Conservation (phyloP, 2,113 vertebrate species). For the Siphamia tubifer region DNA sequence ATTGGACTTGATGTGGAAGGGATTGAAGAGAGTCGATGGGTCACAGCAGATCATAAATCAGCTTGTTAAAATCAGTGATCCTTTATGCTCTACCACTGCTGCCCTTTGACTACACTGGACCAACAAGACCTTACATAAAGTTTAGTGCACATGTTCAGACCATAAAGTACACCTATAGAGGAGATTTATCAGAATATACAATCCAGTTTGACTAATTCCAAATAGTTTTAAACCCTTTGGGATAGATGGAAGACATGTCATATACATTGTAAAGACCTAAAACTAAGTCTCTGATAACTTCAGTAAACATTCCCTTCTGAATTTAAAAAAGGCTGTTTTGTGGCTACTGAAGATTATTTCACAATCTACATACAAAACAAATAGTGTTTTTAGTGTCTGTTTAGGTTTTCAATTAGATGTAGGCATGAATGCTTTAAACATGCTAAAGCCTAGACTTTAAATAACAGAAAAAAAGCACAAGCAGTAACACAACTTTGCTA, state of each 20-base stretch:
- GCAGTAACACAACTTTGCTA: neutral
- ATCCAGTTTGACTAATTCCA: too few relatives aligned
- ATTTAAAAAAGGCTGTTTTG: too few relatives aligned
- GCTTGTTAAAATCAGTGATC: constrained; percentile 44
- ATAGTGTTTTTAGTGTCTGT: too few relatives aligned
- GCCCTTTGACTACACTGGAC: constrained; percentile 26
- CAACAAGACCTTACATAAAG: neutral
- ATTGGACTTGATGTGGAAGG: constrained; percentile 27
- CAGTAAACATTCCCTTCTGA: neutral
- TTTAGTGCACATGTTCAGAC: neutral
- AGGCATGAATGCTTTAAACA: neutral
- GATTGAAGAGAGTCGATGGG: constrained; percentile 46
- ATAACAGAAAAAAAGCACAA: neutral
- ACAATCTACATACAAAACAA: too few relatives aligned
- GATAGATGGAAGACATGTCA: neutral
- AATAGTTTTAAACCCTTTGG: neutral
- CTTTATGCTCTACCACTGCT: constrained; percentile 24
- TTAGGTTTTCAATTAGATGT: too few relatives aligned
- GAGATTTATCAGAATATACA: neutral
- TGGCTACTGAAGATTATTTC: too few relatives aligned
- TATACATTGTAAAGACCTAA: too few relatives aligned
- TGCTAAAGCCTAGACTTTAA: neutral
- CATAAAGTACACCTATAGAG: neutral
- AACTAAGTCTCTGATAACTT: neutral
- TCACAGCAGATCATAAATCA: constrained; percentile 40